phyloP scores from a whole-genome alignment of 2,888 invertebrate species.

The Nesidiocoris tenuis region DNA sequence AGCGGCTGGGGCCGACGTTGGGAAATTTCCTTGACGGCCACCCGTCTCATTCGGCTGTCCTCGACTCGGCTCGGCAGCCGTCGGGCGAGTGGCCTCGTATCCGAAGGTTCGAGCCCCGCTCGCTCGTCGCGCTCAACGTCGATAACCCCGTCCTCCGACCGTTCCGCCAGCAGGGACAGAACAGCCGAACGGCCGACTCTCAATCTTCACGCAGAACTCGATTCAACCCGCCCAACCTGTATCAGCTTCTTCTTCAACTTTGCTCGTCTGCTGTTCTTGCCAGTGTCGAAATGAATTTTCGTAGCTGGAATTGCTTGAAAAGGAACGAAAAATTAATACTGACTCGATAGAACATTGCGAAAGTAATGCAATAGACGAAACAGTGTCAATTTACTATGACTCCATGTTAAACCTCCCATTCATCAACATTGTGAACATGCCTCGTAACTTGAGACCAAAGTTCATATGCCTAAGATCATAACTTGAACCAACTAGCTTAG shows the following conservation, averaged over 20 bases:
- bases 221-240: background rate
- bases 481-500: too few species aligned
- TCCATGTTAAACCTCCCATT: too few species aligned
- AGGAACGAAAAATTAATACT: too few species aligned
- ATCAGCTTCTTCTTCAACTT: background rate
- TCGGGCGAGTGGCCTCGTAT: slow-evolving; percentile 16
- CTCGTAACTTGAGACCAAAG: too few species aligned
- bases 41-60: slow-evolving; percentile 32
- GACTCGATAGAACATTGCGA: too few species aligned
- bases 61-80: slow-evolving; percentile 32
- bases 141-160: background rate
- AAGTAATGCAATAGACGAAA: too few species aligned
- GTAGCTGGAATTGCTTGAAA: too few species aligned
- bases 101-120: slow-evolving; percentile 37
- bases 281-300: background rate
- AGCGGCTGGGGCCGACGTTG: slow-evolving; percentile 17
- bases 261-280: background rate
- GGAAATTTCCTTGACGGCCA: slow-evolving; percentile 30
- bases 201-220: background rate
- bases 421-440: too few species aligned
- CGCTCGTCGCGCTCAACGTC: background rate
- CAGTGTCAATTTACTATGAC: too few species aligned
- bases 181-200: background rate
- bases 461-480: too few species aligned
- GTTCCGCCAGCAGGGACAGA: background rate